Evolutionary conservation across 2,888 invertebrate species (phyloP), one percentile per base, ranked within the genome.

Genomic region (Drosophila subsilvestris): DNA sequence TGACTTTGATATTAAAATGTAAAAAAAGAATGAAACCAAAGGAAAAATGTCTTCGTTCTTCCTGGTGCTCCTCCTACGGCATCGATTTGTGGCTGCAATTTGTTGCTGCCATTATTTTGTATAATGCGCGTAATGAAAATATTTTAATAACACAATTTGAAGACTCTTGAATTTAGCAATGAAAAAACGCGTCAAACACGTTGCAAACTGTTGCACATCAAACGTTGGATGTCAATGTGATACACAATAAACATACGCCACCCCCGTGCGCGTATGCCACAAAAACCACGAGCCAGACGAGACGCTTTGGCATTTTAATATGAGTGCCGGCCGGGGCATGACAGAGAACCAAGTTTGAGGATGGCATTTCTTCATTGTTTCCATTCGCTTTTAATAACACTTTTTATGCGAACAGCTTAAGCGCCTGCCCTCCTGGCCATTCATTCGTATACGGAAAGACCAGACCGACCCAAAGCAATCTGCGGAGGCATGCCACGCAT

Each of bases 131-230:
- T 60, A 80, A 86, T 83, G 69, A 78, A 68, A 72, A 70, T 69
- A 59, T 77, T 80, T 72, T 82, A 70, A 80, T 80, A 74, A 50
- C 49, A 63, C 43, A 66, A 61, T 74, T 79, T 72, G 70, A 69
- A 72, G 48, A 47, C 43, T 43, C 54, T 49, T 76, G 54, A 55
- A 49, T 74, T 67, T 65, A 50, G 48, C 53, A 49, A 63, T 20
- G 49, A 25, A 66, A 57, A 75, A 70, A 77, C 56, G 74, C 77
- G 55, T 57, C 58, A 63, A 74, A 63, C 71, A 76, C 75, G 78
- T 84, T 14, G 68, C 74, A 73, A 81, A 85, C 76, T 86, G 82
- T 83, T 83, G 87, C 85, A 72, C 82, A 84, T 84, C 76, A 79
- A 81, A 79, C 60, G 56, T 29, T 47, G 62, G 42, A 78, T 78